Percentiles rank a stretch among this genome's conserved stretches.
These are phyloP conservation scores for Apostichopus leukothele DNA, from an alignment of 53 echinoderm and acorn worm species.

Conservation along the genomic window DNA sequence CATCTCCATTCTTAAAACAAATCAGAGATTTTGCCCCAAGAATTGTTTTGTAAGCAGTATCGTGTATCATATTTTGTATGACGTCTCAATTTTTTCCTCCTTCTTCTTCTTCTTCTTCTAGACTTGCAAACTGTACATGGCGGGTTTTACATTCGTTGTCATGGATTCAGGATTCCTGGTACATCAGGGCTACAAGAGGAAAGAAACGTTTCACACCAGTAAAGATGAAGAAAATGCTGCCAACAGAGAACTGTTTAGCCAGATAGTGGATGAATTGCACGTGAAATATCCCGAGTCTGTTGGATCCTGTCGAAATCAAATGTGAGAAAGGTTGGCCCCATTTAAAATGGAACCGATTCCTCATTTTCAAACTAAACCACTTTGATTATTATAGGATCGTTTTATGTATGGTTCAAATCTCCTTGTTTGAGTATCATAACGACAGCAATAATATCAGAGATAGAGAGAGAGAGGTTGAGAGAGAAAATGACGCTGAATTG, in stretches of 20 bases:
- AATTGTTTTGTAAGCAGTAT: neutral
- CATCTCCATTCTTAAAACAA: too few relatives aligned
- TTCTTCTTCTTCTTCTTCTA: slow-evolving; percentile 24
- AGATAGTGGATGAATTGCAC: slow-evolving; percentile 74
- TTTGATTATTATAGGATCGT: too few relatives aligned
- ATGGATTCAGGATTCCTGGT: slow-evolving; percentile 80
- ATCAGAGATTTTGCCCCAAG: neutral
- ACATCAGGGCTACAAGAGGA: slow-evolving; percentile 89
- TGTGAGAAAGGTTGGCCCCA: neutral
- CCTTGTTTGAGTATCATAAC: too few relatives aligned
- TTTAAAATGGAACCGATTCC: neutral
- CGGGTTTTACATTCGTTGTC: slow-evolving; percentile 90
- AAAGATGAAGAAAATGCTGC: slow-evolving; percentile 81
- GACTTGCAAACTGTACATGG: slow-evolving; percentile 92
- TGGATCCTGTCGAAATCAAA: slow-evolving; percentile 52
- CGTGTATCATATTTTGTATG: neutral
- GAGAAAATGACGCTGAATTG: too few relatives aligned
- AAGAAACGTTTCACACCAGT: slow-evolving; percentile 63
- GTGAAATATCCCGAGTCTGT: slow-evolving; percentile 81
- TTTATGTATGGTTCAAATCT: too few relatives aligned
- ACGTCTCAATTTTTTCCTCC: neutral
- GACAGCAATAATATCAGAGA: too few relatives aligned
- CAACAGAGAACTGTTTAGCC: slow-evolving; percentile 75
- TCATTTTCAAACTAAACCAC: too few relatives aligned
- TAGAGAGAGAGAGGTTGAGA: too few relatives aligned